phyloP scores from a whole-genome alignment of 2,797 vertebrate genomes.

The Enteromius paludinosus region DNA sequence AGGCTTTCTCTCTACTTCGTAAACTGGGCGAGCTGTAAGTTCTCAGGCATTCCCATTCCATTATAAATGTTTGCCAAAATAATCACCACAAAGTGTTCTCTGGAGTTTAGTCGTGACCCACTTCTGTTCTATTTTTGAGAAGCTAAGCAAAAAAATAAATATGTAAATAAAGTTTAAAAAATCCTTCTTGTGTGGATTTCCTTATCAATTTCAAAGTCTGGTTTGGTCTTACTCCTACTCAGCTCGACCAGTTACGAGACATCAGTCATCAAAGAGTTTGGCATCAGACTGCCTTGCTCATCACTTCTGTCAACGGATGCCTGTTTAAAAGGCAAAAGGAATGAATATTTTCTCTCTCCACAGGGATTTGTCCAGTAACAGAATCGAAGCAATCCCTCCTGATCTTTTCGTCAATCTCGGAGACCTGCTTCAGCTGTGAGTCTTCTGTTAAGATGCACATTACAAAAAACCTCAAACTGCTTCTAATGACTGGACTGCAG shows the following conservation, averaged over 20 bases:
- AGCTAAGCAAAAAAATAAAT: neutral
- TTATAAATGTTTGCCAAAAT: slow-evolving; percentile 42
- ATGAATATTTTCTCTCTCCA: slow-evolving; percentile 64
- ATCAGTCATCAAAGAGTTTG: slow-evolving; percentile 33
- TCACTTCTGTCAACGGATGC: slow-evolving; percentile 30
- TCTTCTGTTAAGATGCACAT: slow-evolving; percentile 3
- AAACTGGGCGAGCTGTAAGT: slow-evolving; percentile 94
- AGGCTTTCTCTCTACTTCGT: slow-evolving; percentile 86
- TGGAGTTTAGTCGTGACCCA: slow-evolving; percentile 41
- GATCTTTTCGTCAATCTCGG: slow-evolving; percentile 87
- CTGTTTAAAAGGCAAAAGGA: slow-evolving; percentile 16
- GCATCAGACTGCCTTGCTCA: slow-evolving; percentile 16
- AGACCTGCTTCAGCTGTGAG: slow-evolving; percentile 96
- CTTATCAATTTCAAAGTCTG: slow-evolving; percentile 33
- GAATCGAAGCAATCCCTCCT: slow-evolving; percentile 84
- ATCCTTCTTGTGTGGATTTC: slow-evolving; percentile 27
- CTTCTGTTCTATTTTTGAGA: slow-evolving; percentile 26
- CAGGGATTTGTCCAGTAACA: slow-evolving; percentile 93
- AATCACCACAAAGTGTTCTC: slow-evolving; percentile 47
- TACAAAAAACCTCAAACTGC: slow-evolving; percentile 1
- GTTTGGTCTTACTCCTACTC: neutral
- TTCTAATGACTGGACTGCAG: neutral
- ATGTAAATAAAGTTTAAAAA: neutral
- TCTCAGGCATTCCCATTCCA: slow-evolving; percentile 6
- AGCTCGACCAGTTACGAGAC: slow-evolving; percentile 14